These are phyloP conservation scores for Myxocyprinus asiaticus DNA, from an alignment of 2,113 vertebrate species.

Conservation along the genomic window DNA sequence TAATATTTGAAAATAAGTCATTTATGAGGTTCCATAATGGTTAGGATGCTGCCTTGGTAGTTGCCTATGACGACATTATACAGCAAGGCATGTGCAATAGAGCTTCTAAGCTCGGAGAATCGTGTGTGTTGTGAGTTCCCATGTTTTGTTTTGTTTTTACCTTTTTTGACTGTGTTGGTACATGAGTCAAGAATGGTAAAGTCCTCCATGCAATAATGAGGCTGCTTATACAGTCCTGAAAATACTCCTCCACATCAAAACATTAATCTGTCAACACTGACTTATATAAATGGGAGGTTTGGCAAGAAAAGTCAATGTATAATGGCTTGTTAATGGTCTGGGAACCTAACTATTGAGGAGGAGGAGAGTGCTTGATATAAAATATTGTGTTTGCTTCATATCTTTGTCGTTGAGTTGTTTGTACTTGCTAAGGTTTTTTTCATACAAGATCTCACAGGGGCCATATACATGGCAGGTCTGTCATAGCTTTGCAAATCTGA, in stretches of 20 bases:
- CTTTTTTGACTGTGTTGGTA: conserved; percentile 23
- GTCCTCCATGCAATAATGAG: conserved; percentile 27
- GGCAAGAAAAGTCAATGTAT: conserved; percentile 6
- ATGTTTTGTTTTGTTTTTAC: conserved; percentile 40
- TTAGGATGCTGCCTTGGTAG: too few species aligned
- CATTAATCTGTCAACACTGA: conserved; percentile 43
- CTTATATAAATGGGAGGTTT: conserved; percentile 28
- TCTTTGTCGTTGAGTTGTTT: not conserved
- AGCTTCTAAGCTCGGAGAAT: not conserved
- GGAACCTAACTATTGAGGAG: conserved; percentile 36
- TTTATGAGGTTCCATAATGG: too few species aligned
- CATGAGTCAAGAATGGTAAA: not conserved
- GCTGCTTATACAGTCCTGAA: conserved; percentile 14
- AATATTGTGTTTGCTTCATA: conserved; percentile 17
- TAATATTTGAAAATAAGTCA: too few species aligned
- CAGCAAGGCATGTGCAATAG: too few species aligned
- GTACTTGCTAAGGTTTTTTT: conserved; percentile 1
- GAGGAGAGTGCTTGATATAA: conserved; percentile 17
- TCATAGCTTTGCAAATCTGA: not conserved
- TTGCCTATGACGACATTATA: too few species aligned
- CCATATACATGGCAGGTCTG: not conserved
- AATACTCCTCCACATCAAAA: conserved; percentile 43
- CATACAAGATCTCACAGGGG: not conserved
- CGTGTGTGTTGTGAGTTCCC: not conserved
- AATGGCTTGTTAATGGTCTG: conserved; percentile 30